phyloP scores from a whole-genome alignment of 2,888 invertebrate genomes.

The Lycocerus yunnanus region DNA sequence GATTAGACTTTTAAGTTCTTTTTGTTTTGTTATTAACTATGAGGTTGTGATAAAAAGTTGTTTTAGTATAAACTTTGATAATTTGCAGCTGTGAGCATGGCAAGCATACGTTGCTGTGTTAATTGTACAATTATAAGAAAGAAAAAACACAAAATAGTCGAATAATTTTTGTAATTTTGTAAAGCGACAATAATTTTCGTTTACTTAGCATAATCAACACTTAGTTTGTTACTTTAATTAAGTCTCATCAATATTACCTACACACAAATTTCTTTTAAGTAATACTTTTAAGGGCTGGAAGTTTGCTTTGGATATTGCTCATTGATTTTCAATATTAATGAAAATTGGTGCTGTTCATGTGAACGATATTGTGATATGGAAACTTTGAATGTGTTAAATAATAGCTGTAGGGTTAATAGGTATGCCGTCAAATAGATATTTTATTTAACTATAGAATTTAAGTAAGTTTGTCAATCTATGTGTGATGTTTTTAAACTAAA shows the following conservation, averaged over 20 bases:
- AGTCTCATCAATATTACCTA: neutral
- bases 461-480: slow-evolving; percentile 44
- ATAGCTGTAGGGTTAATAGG: slow-evolving; percentile 19
- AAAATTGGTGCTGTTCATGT: slow-evolving; percentile 34
- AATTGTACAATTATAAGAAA: neutral
- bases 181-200: slow-evolving; percentile 27
- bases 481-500: slow-evolving; percentile 44
- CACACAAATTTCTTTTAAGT: slow-evolving; percentile 3
- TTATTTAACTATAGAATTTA: slow-evolving; percentile 36
- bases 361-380: slow-evolving; percentile 45
- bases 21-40: slow-evolving; percentile 15
- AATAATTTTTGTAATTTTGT: slow-evolving; percentile 28
- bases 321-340: slow-evolving; percentile 28
- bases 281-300: slow-evolving; percentile 13
- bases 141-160: slow-evolving; percentile 9
- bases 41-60: slow-evolving; percentile 28
- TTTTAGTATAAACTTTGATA: slow-evolving; percentile 19
- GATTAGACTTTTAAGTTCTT: slow-evolving; percentile 11
- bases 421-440: slow-evolving; percentile 18
- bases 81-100: slow-evolving; percentile 15
- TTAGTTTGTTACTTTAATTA: neutral
- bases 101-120: slow-evolving; percentile 3
- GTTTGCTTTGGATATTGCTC: slow-evolving; percentile 25
- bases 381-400: slow-evolving; percentile 39
- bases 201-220: slow-evolving; percentile 2